Base-by-base conservation (phyloP, 2,113 vertebrate species). In the Oxygymnocypris stewartii region DNA sequence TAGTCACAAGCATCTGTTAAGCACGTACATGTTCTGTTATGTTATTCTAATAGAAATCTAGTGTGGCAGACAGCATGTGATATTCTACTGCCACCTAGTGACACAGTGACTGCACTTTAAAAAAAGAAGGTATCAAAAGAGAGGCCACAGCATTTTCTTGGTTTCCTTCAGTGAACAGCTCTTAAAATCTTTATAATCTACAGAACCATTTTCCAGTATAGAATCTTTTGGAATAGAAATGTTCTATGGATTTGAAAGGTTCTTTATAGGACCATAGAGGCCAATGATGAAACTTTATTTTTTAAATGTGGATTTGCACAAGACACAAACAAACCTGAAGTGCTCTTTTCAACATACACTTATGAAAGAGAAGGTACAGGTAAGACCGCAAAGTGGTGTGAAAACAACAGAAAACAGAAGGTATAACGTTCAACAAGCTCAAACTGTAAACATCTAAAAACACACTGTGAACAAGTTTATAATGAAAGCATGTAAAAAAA, bases 11-110 rank as follows among this genome's bases (percentile, higher is more conserved):
- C 35, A 12, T 73, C 69, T 42, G 37, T 73, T 73, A 78, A 78
- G 49, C n/a, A 35, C 76, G 54, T 31, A 51, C 5, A 35, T 2
- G 76, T 78, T 25, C 14, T 20, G 12, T 78, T 78, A 78, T 51
- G 49, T 20, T 16, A 78, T 51, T 31, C 7, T 78, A 31, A 78
- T 10, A 78, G n/a, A 28, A 76, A 25, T 28, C 23, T 47, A 54
- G 47, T 35, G 4, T 61, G 54, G 2, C 35, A 31, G 13, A 51
- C 42, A 51, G 4, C 5, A n/a, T 67, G 31, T n/a, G 6, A 69
- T 51, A n/a, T 4, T 71, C 25, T 71, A 13, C 81, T 82, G 81
- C 81, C 63, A 71, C 44, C 65, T 82, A 82, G 61, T 23, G 81
- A 16, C 13, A 10, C 7, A 49, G 0, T 16, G 25, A 40, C 69